These are phyloP conservation scores for Drosophila busckii DNA, from an alignment of 1,140 invertebrate species.

Conservation along the genomic window DNA sequence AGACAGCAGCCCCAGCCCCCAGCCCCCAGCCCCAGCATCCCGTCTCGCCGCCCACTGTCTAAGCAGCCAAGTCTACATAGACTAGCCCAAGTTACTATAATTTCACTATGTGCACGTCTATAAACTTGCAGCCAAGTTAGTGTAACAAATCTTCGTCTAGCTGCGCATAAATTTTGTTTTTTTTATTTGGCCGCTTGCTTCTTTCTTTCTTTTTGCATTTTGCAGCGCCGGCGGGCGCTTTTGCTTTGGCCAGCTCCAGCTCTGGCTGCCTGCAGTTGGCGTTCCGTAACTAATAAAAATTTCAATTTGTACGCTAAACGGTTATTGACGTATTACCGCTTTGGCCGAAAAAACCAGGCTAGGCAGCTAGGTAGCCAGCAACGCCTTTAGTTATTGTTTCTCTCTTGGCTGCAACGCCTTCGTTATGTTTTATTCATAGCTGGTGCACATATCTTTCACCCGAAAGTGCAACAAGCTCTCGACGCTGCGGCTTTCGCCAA, in stretches of 20 bases:
- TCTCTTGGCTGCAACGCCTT: conserved; percentile 66
- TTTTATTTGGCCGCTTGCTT: conserved; percentile 30
- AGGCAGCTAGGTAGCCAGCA: conserved; percentile 52
- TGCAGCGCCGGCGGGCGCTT: conserved; percentile 51
- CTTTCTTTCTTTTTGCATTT: conserved; percentile 32
- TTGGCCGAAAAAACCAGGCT: conserved; percentile 20
- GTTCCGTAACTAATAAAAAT: conserved; percentile 73
- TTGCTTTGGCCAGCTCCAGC: conserved; percentile 9
- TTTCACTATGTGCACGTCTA: too few relatives aligned
- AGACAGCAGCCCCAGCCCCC: conserved; percentile 7
- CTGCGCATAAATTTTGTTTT: conserved; percentile 11
- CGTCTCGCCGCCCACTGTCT: conserved; percentile 33
- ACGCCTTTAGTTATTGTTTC: conserved; percentile 75
- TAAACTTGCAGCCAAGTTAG: too few relatives aligned
- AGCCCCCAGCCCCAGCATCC: neutral
- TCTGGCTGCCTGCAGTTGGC: conserved; percentile 6
- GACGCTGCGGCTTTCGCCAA: conserved; percentile 46
- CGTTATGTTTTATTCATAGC: conserved; percentile 73
- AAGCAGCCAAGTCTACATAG: too few relatives aligned
- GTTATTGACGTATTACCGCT: conserved; percentile 76
- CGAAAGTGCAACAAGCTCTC: conserved; percentile 11
- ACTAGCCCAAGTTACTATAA: too few relatives aligned
- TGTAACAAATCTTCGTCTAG: too few relatives aligned
- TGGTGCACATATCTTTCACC: conserved; percentile 18
- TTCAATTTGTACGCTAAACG: conserved; percentile 77